Evolutionary conservation across 2,797 vertebrate species (phyloP), one percentile per base, ranked within the genome.

Genomic region (Sphenopsis melanotis): DNA sequence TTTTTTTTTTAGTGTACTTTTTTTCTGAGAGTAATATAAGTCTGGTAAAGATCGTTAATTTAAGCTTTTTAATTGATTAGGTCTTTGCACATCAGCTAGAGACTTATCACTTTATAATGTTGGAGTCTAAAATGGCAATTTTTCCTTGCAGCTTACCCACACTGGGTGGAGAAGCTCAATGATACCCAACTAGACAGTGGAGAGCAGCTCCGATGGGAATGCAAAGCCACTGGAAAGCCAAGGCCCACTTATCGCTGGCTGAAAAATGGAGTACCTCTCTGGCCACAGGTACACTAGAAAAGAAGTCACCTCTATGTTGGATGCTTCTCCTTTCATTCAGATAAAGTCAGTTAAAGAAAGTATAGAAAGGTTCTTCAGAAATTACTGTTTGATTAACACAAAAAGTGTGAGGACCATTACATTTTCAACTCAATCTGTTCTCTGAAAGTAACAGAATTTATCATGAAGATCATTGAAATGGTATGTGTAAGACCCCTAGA

Each of bases 161-260:
- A 99, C 89, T 99, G 99, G 99, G 97, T 98, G 87, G 98, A 98
- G 92, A 98, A 98, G 96, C 98, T 99, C 97, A 99, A 99, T 83
- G 98, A 99, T 46, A 99, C 99, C 60, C 98, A 99, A 27, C 91
- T 99, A 94, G 99, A 99, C 98, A 99, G 99, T 16, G 99, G 99
- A 46, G 99, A 99, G 82, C 98, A 97, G 72, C 98, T 99, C 82
- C 98, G 97, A 24, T 99, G 99, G 99, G 99, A 99, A 91, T 99
- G 99, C 90, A 99, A 98, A 96, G 99, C 99, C 84, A 98, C 97
- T 6, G 99, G 98, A 77, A 99, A 99, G 90, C 99, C 99, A 87
- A 97, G 98, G 66, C 98, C 99, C 86, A 98, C 98, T 1, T 99
- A 99, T 95, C 98, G 97, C 57, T 99, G 99, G 99, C 97, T 99